These are phyloP conservation scores for Drusus annulatus DNA, from an alignment of 1,140 invertebrate genomes.

Conservation along the genomic window DNA sequence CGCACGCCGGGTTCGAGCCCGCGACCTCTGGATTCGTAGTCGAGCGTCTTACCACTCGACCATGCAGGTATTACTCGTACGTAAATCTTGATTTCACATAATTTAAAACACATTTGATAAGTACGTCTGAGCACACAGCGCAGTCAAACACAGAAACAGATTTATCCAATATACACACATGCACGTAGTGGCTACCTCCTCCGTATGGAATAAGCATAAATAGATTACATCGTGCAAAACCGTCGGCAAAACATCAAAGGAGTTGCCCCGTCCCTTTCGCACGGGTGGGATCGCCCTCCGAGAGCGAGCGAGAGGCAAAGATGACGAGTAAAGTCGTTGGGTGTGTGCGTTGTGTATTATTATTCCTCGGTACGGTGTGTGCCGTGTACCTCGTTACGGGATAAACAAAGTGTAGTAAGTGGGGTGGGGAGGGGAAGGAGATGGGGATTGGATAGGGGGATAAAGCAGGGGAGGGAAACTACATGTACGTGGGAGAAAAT, in stretches of 20 bases:
- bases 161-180: background rate
- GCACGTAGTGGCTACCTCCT: background rate
- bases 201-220: conserved; percentile 54
- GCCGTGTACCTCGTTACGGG: conserved; percentile 54
- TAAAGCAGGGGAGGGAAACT: background rate
- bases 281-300: background rate
- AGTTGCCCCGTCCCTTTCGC: conserved; percentile 40
- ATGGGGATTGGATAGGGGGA: background rate
- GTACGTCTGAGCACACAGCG: no score
- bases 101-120: no score
- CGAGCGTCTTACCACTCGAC: no score
- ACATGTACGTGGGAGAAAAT: background rate
- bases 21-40: no score
- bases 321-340: background rate
- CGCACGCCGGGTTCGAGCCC: no score
- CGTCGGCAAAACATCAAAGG: conserved; percentile 57
- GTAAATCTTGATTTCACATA: no score
- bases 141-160: background rate
- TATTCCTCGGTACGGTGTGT: background rate
- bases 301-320: conserved; percentile 39
- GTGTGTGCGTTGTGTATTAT: background rate
- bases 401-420: conserved; percentile 55
- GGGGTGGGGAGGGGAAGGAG: conserved; percentile 21
- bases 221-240: conserved; percentile 58
- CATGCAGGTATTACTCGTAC: no score